A percentile compares a stretch with the other conserved stretches of the same genome.
Evolutionary conservation across 2,888 invertebrate genomes (phyloP).

Genomic region (Tribolium freemani): DNA sequence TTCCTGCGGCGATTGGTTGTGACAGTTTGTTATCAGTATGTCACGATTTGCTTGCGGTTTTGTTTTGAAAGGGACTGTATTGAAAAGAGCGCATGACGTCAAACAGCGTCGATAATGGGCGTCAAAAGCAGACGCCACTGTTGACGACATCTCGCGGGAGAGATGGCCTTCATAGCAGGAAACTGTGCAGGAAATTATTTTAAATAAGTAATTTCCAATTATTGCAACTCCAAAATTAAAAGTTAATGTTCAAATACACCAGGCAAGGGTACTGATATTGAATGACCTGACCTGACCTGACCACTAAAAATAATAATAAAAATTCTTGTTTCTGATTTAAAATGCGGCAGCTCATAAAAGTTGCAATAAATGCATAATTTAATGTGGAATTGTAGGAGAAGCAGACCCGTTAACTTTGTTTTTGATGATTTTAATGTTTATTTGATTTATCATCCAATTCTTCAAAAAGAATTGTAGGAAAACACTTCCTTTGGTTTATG

Average conservation of each 20-base stretch:
- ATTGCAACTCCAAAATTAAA: not conserved
- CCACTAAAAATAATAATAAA: no score
- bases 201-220: not conserved
- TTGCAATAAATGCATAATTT: no score
- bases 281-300: no score
- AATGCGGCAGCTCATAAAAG: no score
- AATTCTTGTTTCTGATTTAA: no score
- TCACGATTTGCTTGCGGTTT: slow-evolving; percentile 12
- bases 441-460: no score
- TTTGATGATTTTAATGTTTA: no score
- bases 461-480: no score
- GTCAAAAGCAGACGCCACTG: slow-evolving; percentile 38
- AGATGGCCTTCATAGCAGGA: not conserved
- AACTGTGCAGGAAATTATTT: not conserved
- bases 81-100: slow-evolving; percentile 56
- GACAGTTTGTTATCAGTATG: slow-evolving; percentile 20
- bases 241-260: not conserved
- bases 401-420: no score
- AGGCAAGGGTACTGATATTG: not conserved
- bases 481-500: no score
- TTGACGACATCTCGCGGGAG: slow-evolving; percentile 18
- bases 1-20: slow-evolving; percentile 12
- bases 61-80: slow-evolving; percentile 49
- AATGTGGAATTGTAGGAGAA: no score
- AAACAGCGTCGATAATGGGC: slow-evolving; percentile 57